Evolutionary conservation across 2,888 invertebrate species (phyloP), one percentile per base, ranked within the genome.

Genomic region (Bombylius discolor): DNA sequence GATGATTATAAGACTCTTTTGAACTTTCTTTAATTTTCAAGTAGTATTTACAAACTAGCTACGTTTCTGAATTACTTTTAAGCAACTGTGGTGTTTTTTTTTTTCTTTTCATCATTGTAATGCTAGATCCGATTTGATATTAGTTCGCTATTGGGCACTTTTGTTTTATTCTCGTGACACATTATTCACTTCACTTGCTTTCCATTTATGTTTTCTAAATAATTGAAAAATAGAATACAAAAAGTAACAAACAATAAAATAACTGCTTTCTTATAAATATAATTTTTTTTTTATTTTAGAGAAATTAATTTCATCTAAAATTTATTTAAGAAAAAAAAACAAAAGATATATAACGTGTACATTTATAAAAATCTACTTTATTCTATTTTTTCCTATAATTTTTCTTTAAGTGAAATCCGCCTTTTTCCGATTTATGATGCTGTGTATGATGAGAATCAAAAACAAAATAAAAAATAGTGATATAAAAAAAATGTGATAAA

Each of bases 281-380:
- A 36, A 46, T 55, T 55, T 55, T 47, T 55, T 51, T 50, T 31
- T 45, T n/a, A 39, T 44, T 49, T 49, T 46, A 44, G 49, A 49
- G 44, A 53, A 54, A 49, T 54, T 44, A 54, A 45, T 49, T 42
- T 42, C 11, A 42, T 3, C 39, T 11, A 11, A 11, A 42, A 11
- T 4, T 11, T 42, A 11, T 11, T 42, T 11, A 42, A 1, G 39
- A 42, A 42, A 11, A 42, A 5, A 42, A 42, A 4, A 11, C 4
- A 42, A 42, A 11, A 11, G 6, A 11, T 42, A 11, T 11, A 11
- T 42, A 42, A 42, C 39, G 6, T 42, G 4, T 11, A 11, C 11
- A 42, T 4, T 42, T 4, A 11, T 11, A 42, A 23, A 23, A 23
- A 2, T 23, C 3, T 3, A 23, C 3, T 23, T 23, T 23, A 23